A percentile compares a stretch with the other conserved stretches of the same genome.
phyloP scores from a whole-genome alignment of 2,113 vertebrate genomes.

The Larimichthys crocea region DNA sequence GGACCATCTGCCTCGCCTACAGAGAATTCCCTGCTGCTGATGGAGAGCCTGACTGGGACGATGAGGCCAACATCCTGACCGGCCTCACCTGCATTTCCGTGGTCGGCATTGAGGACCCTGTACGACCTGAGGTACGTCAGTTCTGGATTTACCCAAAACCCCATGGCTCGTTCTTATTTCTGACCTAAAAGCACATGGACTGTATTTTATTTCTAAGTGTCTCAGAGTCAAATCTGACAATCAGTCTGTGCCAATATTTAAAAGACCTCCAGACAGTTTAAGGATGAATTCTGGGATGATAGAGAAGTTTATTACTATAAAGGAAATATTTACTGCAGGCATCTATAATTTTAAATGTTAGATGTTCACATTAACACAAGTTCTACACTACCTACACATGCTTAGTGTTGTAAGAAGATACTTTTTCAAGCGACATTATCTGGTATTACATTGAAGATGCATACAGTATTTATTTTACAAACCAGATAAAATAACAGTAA shows the following conservation, averaged over 20 bases:
- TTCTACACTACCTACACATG: no score
- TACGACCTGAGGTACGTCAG: conserved; percentile 91
- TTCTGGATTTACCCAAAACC: not conserved
- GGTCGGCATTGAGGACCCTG: conserved; percentile 98
- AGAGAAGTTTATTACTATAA: no score
- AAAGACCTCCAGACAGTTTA: not conserved
- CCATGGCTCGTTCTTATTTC: not conserved
- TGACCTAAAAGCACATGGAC: not conserved
- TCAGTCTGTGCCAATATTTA: not conserved
- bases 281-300: no score
- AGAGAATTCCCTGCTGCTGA: conserved; percentile 91
- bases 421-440: no score
- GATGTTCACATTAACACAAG: no score
- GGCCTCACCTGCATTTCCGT: conserved; percentile 94
- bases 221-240: not conserved
- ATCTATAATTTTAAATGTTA: no score
- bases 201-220: not conserved
- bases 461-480: no score
- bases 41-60: conserved; percentile 94
- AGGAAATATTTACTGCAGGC: no score
- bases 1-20: conserved; percentile 97
- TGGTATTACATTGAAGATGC: no score
- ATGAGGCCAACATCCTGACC: conserved; percentile 91
- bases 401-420: no score
- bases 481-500: no score